A percentile compares a stretch with the other conserved stretches of the same genome.
phyloP scores from a whole-genome alignment of 1,140 invertebrate genomes.

The Ridgeia piscesae region DNA sequence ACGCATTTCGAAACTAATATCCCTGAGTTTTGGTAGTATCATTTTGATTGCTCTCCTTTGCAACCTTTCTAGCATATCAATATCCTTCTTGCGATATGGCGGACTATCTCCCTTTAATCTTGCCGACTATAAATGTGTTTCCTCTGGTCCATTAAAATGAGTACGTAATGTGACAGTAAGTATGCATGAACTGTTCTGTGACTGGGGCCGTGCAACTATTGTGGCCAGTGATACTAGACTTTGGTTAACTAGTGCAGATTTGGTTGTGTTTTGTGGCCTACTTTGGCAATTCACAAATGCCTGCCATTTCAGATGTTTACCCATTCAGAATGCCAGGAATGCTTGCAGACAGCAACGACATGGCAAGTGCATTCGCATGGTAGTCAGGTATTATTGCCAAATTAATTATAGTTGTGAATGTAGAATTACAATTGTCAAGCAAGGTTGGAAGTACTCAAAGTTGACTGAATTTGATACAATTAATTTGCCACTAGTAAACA shows the following conservation, averaged over 20 bases:
- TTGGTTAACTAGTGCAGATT: background rate
- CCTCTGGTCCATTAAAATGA: background rate
- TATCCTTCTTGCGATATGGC: too few species aligned
- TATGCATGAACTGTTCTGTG: too few species aligned
- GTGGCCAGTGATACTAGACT: background rate
- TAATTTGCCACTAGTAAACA: too few species aligned
- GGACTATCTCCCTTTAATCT: too few species aligned
- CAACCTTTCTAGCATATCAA: too few species aligned
- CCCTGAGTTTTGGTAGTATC: too few species aligned
- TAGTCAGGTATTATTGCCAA: background rate
- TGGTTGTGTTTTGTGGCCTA: background rate
- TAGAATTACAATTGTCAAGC: too few species aligned
- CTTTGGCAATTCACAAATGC: background rate
- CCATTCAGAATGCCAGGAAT: background rate
- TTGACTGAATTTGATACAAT: too few species aligned
- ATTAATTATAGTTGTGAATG: background rate
- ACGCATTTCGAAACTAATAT: too few species aligned
- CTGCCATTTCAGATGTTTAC: background rate
- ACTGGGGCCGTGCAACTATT: too few species aligned
- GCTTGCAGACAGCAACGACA: background rate
- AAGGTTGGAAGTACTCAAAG: too few species aligned
- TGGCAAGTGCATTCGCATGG: background rate
- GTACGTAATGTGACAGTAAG: background rate
- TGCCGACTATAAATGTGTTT: background rate
- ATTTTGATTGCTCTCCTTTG: too few species aligned